A percentile compares a stretch with the other conserved stretches of the same genome.
These are phyloP conservation scores for Portunus trituberculatus DNA, from an alignment of 1,140 invertebrate genomes.

Conservation along the genomic window DNA sequence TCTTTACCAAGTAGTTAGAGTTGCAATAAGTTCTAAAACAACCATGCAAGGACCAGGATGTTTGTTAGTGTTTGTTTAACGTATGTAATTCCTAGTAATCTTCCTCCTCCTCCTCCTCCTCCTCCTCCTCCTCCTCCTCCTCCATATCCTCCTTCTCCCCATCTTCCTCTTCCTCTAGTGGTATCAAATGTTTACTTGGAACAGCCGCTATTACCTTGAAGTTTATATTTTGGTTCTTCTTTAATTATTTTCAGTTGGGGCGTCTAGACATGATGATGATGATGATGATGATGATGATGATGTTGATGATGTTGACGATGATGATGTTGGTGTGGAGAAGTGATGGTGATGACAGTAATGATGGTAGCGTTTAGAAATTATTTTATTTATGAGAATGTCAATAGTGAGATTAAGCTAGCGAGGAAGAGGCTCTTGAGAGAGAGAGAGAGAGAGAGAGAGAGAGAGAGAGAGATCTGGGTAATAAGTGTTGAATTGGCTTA, in stretches of 20 bases:
- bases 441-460: slow-evolving; percentile 33
- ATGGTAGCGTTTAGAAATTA: no score
- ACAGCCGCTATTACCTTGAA: no score
- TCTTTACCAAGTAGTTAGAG: no score
- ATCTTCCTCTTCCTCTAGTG: not conserved
- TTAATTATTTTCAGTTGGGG: not conserved
- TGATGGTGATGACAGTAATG: not conserved
- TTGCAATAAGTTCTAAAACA: no score
- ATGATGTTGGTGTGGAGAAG: not conserved
- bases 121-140: not conserved
- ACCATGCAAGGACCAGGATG: no score
- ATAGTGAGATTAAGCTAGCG: no score
- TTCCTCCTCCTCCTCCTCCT: not conserved
- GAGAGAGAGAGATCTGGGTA: not conserved
- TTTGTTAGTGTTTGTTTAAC: no score
- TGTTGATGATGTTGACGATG: not conserved
- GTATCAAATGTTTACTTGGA: not conserved
- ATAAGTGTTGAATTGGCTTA: no score
- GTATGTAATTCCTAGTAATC: no score
- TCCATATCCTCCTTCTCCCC: not conserved
- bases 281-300: not conserved
- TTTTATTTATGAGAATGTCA: no score
- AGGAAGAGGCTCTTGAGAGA: not conserved
- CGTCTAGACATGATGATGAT: not conserved
- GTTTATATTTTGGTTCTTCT: not conserved